phyloP scores from a whole-genome alignment of 2,113 vertebrate genomes.

The Poeciliopsis retropinna region DNA sequence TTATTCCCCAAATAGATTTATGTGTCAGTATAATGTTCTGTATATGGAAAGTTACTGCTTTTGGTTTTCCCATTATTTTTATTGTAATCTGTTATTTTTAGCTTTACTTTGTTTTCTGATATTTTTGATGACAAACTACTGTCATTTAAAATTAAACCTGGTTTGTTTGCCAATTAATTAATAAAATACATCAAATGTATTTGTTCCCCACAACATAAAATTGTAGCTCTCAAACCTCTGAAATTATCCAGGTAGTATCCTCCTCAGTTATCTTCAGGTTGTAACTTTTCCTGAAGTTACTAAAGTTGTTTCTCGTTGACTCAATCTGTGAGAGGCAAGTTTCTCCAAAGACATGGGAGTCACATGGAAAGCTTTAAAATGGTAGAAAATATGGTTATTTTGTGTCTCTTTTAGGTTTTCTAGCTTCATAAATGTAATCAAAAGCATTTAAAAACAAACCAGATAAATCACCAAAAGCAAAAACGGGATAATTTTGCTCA shows the following conservation, averaged over 20 bases:
- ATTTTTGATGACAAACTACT: background rate
- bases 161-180: slow-evolving; percentile 1
- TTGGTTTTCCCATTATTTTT: slow-evolving; percentile 10
- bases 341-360: background rate
- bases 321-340: background rate
- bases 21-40: slow-evolving; percentile 7
- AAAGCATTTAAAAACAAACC: background rate
- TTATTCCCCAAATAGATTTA: background rate
- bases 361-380: background rate
- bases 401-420: background rate
- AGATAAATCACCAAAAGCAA: background rate
- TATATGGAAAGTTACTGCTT: slow-evolving; percentile 18
- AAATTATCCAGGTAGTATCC: too few species aligned
- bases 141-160: background rate
- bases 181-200: background rate
- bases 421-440: background rate
- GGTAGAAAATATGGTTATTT: background rate
- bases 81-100: background rate
- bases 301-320: background rate
- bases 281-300: too few species aligned
- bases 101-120: background rate
- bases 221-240: too few species aligned
- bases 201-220: too few species aligned
- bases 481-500: background rate
- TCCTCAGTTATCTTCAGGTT: too few species aligned